These are phyloP conservation scores for Rhombomys opimus DNA, from an alignment of 2,113 vertebrate species.

Conservation along the genomic window DNA sequence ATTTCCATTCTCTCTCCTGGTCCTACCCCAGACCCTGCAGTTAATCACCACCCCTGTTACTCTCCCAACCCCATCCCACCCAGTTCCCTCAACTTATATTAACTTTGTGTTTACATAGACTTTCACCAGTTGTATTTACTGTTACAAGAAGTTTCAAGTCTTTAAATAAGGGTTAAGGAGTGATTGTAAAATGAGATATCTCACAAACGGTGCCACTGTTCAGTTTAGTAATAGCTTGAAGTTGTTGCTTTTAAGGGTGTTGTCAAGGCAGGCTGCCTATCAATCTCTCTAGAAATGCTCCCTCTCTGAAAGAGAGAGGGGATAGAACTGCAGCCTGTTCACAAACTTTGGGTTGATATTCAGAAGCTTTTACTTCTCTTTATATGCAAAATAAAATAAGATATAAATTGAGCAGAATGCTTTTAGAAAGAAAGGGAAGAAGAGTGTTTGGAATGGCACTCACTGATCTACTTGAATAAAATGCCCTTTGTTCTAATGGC, in stretches of 20 bases:
- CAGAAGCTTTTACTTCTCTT: slow-evolving; percentile 44
- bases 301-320: neutral
- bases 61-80: no score
- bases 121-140: neutral
- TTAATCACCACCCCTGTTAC: no score
- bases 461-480: neutral
- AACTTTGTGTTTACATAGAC: slow-evolving; percentile 34
- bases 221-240: neutral
- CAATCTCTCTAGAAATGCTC: neutral
- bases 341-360: neutral
- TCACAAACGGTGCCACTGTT: neutral
- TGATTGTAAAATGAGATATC: neutral
- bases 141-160: slow-evolving; percentile 17
- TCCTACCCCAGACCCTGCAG: no score
- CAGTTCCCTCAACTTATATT: neutral
- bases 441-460: neutral
- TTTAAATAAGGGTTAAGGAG: slow-evolving; percentile 51
- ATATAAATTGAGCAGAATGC: slow-evolving; percentile 18
- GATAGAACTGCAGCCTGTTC: neutral
- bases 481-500: neutral
- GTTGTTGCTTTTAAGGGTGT: slow-evolving; percentile 11
- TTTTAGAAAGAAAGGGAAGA: slow-evolving; percentile 44
- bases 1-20: no score
- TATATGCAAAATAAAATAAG: slow-evolving; percentile 51
- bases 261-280: neutral